Percentiles rank a stretch among this genome's conserved stretches.
Conservation (phyloP, 2,888 invertebrate species). For the Hybos culiciformis region DNA sequence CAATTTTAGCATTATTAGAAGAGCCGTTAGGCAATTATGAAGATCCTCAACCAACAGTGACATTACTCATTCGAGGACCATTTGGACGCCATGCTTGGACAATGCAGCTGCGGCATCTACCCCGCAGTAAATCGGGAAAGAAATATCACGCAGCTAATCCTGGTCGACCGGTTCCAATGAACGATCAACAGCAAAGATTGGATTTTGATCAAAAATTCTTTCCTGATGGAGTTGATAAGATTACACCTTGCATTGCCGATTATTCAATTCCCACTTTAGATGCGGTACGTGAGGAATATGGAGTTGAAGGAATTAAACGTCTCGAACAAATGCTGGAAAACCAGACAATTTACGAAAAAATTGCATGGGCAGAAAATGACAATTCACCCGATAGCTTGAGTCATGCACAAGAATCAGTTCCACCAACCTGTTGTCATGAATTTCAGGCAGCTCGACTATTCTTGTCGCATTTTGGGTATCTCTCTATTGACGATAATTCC, state of each 20-base stretch:
- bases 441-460: conserved; percentile 93
- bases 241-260: conserved; percentile 75
- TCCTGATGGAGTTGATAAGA: conserved; percentile 65
- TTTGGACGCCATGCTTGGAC: conserved; percentile 95
- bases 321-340: conserved; percentile 59
- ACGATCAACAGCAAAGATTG: conserved; percentile 47
- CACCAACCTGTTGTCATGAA: conserved; percentile 73
- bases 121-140: conserved; percentile 63
- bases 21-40: conserved; percentile 84
- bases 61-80: conserved; percentile 73
- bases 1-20: conserved; percentile 78
- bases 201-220: conserved; percentile 61
- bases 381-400: conserved; percentile 32
- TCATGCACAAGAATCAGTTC: conserved; percentile 57
- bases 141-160: conserved; percentile 43
- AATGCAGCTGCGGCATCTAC: conserved; percentile 73
- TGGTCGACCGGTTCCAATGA: conserved; percentile 63
- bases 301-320: conserved; percentile 39
- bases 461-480: conserved; percentile 88
- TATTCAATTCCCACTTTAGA: conserved; percentile 82
- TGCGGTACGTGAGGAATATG: conserved; percentile 48
- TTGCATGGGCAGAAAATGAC: conserved; percentile 39
- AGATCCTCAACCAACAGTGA: conserved; percentile 87
- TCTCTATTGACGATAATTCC: conserved; percentile 44
- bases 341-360: conserved; percentile 47